phyloP scores from a whole-genome alignment of 2,888 invertebrate species.

The Thysanoteuthis rhombus region DNA sequence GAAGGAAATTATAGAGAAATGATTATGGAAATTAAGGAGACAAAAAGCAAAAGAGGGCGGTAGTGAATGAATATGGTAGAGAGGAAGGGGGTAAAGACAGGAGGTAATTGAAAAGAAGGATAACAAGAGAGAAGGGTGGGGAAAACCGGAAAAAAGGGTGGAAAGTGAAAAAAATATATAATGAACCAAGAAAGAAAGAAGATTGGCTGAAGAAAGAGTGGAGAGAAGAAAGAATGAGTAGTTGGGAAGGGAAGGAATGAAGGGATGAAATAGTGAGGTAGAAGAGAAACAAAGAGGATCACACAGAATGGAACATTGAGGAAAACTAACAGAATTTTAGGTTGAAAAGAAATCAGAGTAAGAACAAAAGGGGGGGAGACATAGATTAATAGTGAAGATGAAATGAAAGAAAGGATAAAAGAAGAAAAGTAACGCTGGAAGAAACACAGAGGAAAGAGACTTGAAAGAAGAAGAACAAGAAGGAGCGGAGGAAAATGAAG shows the following conservation, averaged over 20 bases:
- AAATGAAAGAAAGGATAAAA: not conserved
- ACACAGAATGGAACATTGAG: too few species aligned
- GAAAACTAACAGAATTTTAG: not conserved
- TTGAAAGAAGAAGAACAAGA: not conserved
- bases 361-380: not conserved
- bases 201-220: not conserved
- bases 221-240: too few species aligned
- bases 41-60: not conserved
- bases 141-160: not conserved
- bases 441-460: not conserved
- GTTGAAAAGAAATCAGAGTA: fast-evolving
- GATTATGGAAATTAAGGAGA: not conserved
- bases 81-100: not conserved
- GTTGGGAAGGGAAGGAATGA: too few species aligned
- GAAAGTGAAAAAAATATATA: not conserved
- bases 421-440: not conserved
- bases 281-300: not conserved
- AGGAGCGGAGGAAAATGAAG: not conserved
- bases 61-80: not conserved
- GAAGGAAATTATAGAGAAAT: not conserved
- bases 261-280: not conserved
- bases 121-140: not conserved
- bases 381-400: too few species aligned
- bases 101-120: not conserved
- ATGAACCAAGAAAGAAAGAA: not conserved